A percentile compares a stretch with the other conserved stretches of the same genome.
These are phyloP conservation scores for Staurois parvus DNA, from an alignment of 2,797 vertebrate species.

Conservation along the genomic window DNA sequence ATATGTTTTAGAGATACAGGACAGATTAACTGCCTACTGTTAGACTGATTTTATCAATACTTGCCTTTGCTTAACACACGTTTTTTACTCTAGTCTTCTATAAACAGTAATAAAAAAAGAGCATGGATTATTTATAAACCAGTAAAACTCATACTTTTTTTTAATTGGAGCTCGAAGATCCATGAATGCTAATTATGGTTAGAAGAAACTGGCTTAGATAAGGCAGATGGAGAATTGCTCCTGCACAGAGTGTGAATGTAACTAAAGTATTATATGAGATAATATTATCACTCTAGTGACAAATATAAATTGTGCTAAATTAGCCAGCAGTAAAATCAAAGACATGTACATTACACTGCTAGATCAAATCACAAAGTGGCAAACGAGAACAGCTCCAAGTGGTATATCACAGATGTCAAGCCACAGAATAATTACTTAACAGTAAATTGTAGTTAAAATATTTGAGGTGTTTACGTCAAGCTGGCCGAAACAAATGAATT, in stretches of 20 bases:
- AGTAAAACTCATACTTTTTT: slow-evolving; percentile 69
- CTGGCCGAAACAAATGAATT: too few relatives aligned
- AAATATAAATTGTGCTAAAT: slow-evolving; percentile 33
- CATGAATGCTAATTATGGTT: slow-evolving; percentile 71
- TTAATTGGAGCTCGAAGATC: slow-evolving; percentile 73
- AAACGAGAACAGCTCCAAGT: slow-evolving; percentile 4
- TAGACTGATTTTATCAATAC: slow-evolving; percentile 72
- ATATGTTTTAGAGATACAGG: slow-evolving; percentile 69
- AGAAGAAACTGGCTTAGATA: slow-evolving; percentile 67
- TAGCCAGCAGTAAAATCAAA: slow-evolving; percentile 37
- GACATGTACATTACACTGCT: slow-evolving; percentile 4
- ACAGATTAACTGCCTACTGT: slow-evolving; percentile 68
- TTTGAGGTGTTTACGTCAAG: not conserved
- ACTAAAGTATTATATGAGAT: slow-evolving; percentile 15
- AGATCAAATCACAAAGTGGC: slow-evolving; percentile 4
- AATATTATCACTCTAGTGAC: slow-evolving; percentile 5
- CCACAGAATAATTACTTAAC: slow-evolving; percentile 13
- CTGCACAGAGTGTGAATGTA: slow-evolving; percentile 33
- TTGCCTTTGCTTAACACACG: slow-evolving; percentile 68
- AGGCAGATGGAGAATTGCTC: slow-evolving; percentile 65
- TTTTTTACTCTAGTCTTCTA: slow-evolving; percentile 68
- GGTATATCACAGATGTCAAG: slow-evolving; percentile 1
- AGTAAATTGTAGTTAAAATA: slow-evolving; percentile 10
- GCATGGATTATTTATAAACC: slow-evolving; percentile 71
- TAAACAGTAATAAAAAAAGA: slow-evolving; percentile 70